Conservation (phyloP, 2,113 vertebrate genomes). For the Eurypyga helias region DNA sequence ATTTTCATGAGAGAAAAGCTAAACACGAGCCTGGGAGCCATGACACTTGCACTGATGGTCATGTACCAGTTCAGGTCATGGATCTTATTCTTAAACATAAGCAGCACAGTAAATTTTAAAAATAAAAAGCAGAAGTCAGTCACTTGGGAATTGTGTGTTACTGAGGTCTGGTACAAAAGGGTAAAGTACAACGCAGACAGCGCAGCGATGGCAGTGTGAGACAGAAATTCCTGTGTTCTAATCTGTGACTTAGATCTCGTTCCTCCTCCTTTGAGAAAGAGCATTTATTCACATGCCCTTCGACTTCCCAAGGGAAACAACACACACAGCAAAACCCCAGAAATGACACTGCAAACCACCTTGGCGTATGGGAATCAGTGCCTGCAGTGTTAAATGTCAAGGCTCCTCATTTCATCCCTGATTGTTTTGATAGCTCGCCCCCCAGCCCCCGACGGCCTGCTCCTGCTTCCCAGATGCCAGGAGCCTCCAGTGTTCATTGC, state of each 20-base stretch:
- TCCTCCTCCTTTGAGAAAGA: background rate
- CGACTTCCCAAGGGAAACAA: background rate
- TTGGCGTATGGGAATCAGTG: conserved; percentile 19
- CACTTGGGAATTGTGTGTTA: background rate
- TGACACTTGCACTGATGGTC: background rate
- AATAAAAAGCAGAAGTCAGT: background rate
- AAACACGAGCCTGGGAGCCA: background rate
- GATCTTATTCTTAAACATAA: background rate
- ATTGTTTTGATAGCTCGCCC: conserved; percentile 42
- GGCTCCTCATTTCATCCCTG: background rate
- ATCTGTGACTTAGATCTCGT: background rate
- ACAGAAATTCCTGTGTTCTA: background rate
- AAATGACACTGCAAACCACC: background rate
- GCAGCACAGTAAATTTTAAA: background rate
- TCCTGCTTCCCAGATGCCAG: background rate
- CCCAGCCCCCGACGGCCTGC: background rate
- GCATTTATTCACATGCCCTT: background rate
- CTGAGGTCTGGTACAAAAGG: background rate
- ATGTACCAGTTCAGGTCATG: background rate
- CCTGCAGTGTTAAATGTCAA: conserved; percentile 16
- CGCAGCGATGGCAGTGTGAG: background rate
- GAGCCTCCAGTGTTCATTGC: background rate
- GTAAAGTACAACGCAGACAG: background rate
- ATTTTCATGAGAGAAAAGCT: background rate
- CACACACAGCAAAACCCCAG: background rate